Conservation (phyloP, 1,140 invertebrate genomes). For the Harpegnathos saltator region DNA sequence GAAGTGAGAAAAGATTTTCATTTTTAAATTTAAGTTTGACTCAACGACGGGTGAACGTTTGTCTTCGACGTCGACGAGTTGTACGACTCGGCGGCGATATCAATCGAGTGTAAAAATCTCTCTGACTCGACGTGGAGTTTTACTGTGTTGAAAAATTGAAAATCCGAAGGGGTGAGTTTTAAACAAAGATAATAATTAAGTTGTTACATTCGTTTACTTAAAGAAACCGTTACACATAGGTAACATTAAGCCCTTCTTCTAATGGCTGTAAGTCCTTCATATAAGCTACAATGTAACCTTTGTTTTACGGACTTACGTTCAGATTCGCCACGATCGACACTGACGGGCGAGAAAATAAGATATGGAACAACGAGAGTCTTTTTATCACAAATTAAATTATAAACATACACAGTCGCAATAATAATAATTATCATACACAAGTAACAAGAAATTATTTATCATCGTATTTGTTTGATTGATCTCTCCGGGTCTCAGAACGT, state of each 20-base stretch:
- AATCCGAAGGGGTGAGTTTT: too few species aligned
- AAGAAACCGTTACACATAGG: conserved; percentile 23
- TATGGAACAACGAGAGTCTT: conserved; percentile 3
- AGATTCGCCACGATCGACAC: background rate
- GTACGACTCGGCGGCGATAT: too few species aligned
- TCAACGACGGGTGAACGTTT: too few species aligned
- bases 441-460: conserved; percentile 4
- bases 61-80: too few species aligned
- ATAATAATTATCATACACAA: background rate
- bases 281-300: background rate
- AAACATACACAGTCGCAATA: background rate
- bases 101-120: too few species aligned
- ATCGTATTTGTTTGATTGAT: background rate
- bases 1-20: too few species aligned
- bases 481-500: background rate
- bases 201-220: conserved; percentile 35
- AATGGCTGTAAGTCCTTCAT: conserved; percentile 35
- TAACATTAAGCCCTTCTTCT: conserved; percentile 22
- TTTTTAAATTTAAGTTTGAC: too few species aligned
- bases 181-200: too few species aligned
- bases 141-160: too few species aligned
- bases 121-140: too few species aligned
- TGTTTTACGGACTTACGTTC: conserved; percentile 26
- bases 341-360: background rate
- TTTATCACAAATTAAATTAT: conserved; percentile 54